A percentile compares a stretch with the other conserved stretches of the same genome.
These are phyloP conservation scores for Ceriagrion tenellum DNA, from an alignment of 2,888 invertebrate species.

Conservation along the genomic window DNA sequence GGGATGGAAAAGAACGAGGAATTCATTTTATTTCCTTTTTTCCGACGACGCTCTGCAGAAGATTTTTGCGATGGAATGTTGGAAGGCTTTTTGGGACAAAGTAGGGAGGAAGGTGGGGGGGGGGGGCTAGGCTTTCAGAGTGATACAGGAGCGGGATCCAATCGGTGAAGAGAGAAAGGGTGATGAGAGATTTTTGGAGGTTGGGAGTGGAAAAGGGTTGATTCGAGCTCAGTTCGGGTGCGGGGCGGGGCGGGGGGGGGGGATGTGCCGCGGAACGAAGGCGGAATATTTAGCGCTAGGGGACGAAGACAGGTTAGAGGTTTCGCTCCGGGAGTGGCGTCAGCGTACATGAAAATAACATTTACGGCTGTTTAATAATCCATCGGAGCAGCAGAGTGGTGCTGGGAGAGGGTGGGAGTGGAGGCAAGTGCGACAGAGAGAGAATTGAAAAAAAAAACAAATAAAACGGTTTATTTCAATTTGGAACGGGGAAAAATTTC, in stretches of 20 bases:
- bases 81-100: background rate
- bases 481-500: background rate
- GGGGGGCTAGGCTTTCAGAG: background rate
- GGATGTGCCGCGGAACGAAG: background rate
- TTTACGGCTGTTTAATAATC: constrained; percentile 42
- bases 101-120: background rate
- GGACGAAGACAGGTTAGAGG: background rate
- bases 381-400: background rate
- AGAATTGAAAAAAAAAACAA: background rate
- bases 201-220: too few species aligned
- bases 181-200: too few species aligned
- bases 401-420: background rate
- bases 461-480: background rate
- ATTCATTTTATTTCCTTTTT: background rate
- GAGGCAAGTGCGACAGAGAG: background rate
- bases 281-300: background rate
- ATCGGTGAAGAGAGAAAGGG: background rate
- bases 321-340: background rate
- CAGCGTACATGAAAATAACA: constrained; percentile 27
- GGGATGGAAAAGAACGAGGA: background rate
- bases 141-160: background rate
- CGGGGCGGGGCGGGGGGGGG: background rate
- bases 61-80: background rate
- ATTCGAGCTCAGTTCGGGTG: too few species aligned
- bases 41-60: background rate